Percentiles rank a stretch among this genome's conserved stretches.
Evolutionary conservation across 2,888 invertebrate genomes (phyloP).

Genomic region (Bombylius discolor): DNA sequence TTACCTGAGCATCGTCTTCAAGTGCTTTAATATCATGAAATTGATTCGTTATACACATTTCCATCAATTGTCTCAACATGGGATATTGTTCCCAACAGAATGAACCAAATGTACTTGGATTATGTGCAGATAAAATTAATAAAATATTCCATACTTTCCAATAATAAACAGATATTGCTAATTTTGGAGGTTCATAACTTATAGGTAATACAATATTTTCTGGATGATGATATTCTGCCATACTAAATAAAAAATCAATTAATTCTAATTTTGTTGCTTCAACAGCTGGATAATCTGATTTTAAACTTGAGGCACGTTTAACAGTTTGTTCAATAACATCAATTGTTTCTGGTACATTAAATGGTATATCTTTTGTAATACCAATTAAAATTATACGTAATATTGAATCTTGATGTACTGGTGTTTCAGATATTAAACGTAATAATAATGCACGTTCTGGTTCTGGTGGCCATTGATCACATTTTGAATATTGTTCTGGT

Average conservation of each 20-base stretch:
- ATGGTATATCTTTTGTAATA: constrained; percentile 56
- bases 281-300: constrained; percentile 55
- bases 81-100: constrained; percentile 84
- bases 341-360: constrained; percentile 68
- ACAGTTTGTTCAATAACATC: constrained; percentile 78
- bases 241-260: constrained; percentile 78
- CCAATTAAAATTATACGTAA: constrained; percentile 73
- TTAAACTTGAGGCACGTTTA: constrained; percentile 67
- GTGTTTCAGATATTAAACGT: constrained; percentile 76
- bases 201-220: constrained; percentile 80
- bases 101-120: constrained; percentile 75
- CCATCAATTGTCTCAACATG: constrained; percentile 79
- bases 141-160: constrained; percentile 92
- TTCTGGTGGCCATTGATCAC: constrained; percentile 86
- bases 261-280: constrained; percentile 70
- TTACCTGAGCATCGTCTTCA: constrained; percentile 50
- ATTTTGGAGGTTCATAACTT: constrained; percentile 67
- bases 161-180: constrained; percentile 84
- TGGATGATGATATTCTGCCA: constrained; percentile 83
- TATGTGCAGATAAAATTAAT: constrained; percentile 81
- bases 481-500: constrained; percentile 67
- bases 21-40: constrained; percentile 43
- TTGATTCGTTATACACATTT: constrained; percentile 89
- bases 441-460: constrained; percentile 67
- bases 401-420: constrained; percentile 73